These are phyloP conservation scores for Campylorhamphus procurvoides DNA, from an alignment of 2,113 vertebrate species.

Conservation along the genomic window DNA sequence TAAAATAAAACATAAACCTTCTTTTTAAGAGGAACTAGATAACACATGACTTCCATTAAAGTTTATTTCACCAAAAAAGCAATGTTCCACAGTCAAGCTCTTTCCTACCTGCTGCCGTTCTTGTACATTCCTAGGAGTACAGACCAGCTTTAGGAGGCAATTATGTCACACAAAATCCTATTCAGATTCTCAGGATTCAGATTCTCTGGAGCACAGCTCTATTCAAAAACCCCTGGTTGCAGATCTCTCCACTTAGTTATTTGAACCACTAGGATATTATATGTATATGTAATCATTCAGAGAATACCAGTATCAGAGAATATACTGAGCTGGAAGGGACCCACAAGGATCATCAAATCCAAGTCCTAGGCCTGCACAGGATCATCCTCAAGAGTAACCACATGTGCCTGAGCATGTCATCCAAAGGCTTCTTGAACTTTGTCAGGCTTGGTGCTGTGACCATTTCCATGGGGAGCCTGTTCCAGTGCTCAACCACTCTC, in stretches of 20 bases:
- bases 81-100: neutral
- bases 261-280: neutral
- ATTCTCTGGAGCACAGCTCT: neutral
- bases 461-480: neutral
- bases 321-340: neutral
- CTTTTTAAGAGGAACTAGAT: neutral
- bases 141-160: neutral
- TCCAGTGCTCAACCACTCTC: neutral
- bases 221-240: neutral
- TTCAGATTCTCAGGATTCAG: neutral
- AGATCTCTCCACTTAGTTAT: neutral
- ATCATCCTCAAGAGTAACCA: neutral
- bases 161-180: neutral
- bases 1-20: neutral
- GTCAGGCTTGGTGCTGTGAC: neutral
- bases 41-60: neutral
- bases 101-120: neutral
- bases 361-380: neutral
- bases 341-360: neutral
- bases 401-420: neutral
- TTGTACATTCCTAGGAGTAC: neutral
- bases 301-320: neutral
- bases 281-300: neutral
- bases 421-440: neutral
- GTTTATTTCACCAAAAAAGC: rapidly evolving